Base-by-base conservation (phyloP, 1,140 invertebrate genomes). In the Bombus pascuorum region DNA sequence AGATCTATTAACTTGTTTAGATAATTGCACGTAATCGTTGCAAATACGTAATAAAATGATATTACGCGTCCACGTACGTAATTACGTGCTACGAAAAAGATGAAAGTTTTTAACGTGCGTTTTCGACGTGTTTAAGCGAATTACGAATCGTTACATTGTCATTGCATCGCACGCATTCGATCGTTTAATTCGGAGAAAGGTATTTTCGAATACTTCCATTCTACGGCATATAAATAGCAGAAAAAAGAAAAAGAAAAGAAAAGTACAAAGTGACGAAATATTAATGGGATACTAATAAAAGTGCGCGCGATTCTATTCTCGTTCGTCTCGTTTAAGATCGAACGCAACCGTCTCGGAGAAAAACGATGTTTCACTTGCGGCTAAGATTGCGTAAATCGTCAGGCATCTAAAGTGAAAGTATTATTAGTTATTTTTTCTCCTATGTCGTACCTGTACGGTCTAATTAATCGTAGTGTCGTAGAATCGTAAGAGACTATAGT, bases 361-460 rank as follows among this genome's bases (percentile, higher is more conserved):
- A n/a, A 47, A 44, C 15, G 59, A 42, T 34, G 28, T 42, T 25
- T 44, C 34, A 78, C 39, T 32, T 22, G 62, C 62, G 9, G 39
- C 9, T 47, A 39, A 53, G 25, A n/a, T 79, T 37, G n/a, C n/a
- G 76, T 32, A 62, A 66, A 66, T 66, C 62, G 42, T 66, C 59
- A 47, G 62, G 62, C 44, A 79, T 79, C 62, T 28, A 28, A 68
- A 66, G 76, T 47, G 76, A 79, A 79, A 79, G 62, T 79, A 66
- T 44, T 47, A 79, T 62, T 47, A 28, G 4, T 62, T 28, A 79
- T 68, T 37, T 66, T 47, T 68, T 79, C 12, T 42, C 6, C n/a
- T 15, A 42, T 37, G 15, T 32, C 66, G 62, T 47, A 15, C n/a
- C 76, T 78, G 39, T 47, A n/a, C 22, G 32, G 13, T 25, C n/a